Evolutionary conservation across 2,888 invertebrate genomes (phyloP).

Genomic region (Drosophila kanekoi): DNA sequence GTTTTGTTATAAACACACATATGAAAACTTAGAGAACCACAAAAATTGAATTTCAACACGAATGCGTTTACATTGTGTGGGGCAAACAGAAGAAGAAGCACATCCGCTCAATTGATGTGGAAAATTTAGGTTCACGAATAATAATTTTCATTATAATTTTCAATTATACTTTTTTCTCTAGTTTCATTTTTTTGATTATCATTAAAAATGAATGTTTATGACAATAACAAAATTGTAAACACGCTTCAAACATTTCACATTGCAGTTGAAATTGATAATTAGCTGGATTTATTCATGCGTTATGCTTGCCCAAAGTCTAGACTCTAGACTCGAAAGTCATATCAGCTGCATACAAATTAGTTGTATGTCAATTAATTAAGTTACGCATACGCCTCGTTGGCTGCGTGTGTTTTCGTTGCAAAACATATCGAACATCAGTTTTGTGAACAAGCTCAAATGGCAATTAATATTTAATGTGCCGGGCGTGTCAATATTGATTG

Average conservation of each 20-base stretch:
- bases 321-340: conserved; percentile 1
- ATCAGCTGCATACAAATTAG: conserved; percentile 12
- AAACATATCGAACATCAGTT: neutral
- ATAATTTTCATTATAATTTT: too few relatives aligned
- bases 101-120: too few relatives aligned
- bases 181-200: neutral
- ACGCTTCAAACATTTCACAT: neutral
- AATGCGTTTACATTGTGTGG: too few relatives aligned
- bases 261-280: neutral
- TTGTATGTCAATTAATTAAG: conserved; percentile 37
- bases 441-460: conserved; percentile 1
- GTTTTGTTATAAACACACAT: too few relatives aligned
- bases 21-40: too few relatives aligned
- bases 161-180: too few relatives aligned
- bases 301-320: conserved; percentile 17
- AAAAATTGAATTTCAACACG: too few relatives aligned
- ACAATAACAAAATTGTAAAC: neutral
- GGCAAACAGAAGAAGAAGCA: too few relatives aligned
- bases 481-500: conserved; percentile 14
- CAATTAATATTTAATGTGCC: conserved; percentile 26
- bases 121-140: too few relatives aligned
- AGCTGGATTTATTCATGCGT: conserved; percentile 4
- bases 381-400: conserved; percentile 26
- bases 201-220: neutral
- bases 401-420: conserved; percentile 11